Evolutionary conservation across 2,888 invertebrate genomes (phyloP), one percentile per base, ranked within the genome.

Genomic region (Lobophora halterata): DNA sequence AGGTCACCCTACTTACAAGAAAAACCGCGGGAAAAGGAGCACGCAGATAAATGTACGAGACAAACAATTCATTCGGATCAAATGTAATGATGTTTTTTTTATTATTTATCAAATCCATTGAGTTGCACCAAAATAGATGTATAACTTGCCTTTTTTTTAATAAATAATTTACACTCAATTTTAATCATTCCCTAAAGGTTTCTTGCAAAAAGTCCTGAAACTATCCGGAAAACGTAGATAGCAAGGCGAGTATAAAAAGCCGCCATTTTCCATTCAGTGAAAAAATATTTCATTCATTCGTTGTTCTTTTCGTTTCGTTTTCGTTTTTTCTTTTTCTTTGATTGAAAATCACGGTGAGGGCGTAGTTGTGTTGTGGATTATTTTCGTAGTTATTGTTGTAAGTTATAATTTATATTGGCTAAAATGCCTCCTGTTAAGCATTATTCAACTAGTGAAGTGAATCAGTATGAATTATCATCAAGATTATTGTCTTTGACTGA

Each of bases 401-500:
- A 82, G 81, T 71, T 66, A 74, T 73, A 71, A 71, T 75, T 71
- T 74, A 65, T 72, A 70, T 68, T 62, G 66, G 70, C 67, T 62
- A 71, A 69, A 68, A 86, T 87, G 86, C 79, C 86, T 60, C 80
- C 80, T 63, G 68, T 79, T 69, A 82, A 81, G 74, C 79, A 83
- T 78, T 82, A 79, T 73, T 78, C 82, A 48, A 75, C 79, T 67
- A 82, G 80, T 83, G 85, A 86, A 80, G 82, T 86, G 65, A 82
- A 85, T 83, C 85, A 83, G 71, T 83, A 82, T 74, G 87, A 87
- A 77, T 79, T 86, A 75, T 82, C 85, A 58, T 71, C 86, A 61
- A 82, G 83, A 79, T 76, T 87, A 70, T 75, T 87, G 65, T 73
- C 86, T 46, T 65, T 86, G 65, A 87, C 86, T 45, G 86, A 87